Base-by-base conservation (phyloP, 2,797 vertebrate genomes). In the Macropodus opercularis region DNA sequence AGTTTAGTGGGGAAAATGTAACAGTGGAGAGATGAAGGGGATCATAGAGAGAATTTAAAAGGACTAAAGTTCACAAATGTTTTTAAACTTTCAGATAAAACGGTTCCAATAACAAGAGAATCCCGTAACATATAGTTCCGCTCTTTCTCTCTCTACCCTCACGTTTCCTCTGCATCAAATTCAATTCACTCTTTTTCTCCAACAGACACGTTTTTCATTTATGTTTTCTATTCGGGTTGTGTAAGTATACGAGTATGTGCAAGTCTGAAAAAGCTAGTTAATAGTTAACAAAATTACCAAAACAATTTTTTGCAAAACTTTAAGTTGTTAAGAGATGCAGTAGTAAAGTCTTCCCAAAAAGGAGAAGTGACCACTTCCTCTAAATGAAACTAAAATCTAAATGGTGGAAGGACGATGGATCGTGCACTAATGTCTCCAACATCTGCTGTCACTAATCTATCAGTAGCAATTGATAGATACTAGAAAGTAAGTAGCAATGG, bases 341-440 rank as follows among this genome's bases (percentile, higher is more conserved):
- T 83, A 91, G 92, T 92, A 49, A 4, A 93, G 93, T 94, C 92
- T 93, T 93, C 89, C 84, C 86, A 89, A 49, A 91, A 92, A 89
- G 60, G 61, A 72, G 75, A 84, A 78, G 63, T 66, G 60, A 69
- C 38, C 51, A 70, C 68, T 76, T 77, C 81, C 81, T 77, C 68
- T 62, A 75, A 62, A 69, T 34, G 26, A 63, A 66, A 71, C 40
- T 62, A 40, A 15, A 48, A 64, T 75, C 64, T 55, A 77, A 53
- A 79, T 41, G 56, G 47, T 41, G 44, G 55, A 55, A 69, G 77
- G 87, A 87, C 90, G 92, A 90, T n/a, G n/a, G n/a, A n/a, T n/a
- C n/a, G 70, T 56, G 56, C 66, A 52, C 34, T 53, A 72, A 92
- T 86, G 91, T 52, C 57, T 75, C 22, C 56, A 52, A 72, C 55